Evolutionary conservation across 1,140 invertebrate genomes (phyloP), one percentile per base, ranked within the genome.

Genomic region (Asbolus verrucosus): DNA sequence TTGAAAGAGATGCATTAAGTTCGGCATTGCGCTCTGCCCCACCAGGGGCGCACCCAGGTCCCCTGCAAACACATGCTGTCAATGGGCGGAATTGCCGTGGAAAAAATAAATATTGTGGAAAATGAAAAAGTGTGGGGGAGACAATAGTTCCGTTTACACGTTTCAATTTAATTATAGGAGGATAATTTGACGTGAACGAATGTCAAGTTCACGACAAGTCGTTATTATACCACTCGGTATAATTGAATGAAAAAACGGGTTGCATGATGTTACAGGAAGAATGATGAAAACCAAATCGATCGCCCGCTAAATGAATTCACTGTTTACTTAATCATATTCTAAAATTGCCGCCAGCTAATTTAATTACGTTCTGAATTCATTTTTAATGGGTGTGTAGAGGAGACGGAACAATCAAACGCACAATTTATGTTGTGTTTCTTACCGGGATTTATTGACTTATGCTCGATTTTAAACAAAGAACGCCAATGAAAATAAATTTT

Each of bases 1-100:
- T 62, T 76, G 72, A 9, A 78, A 39, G 39, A 75, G 31, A 46
- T 77, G 65, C 9, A 72, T 41, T 39, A 78, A 15, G 46, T 76
- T 77, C 16, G 75, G 76, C 73, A 77, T 75, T 50, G 19, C 39
- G 18, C 4, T 8, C 24, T 15, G 30, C 19, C 33, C 39, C 39
- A 63, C 31, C 15, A 19, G 61, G 33, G 33, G 61, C 16, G n/a
- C 30, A 36, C 24, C 36, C 36, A 62, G 30, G 13, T 5, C 6
- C 6, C 61, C 33, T 63, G 33, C 13, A 24, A 41, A 36, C 24
- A 27, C 6, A 36, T 36, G n/a, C n/a, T n/a, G n/a, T n/a, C n/a
- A n/a, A n/a, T n/a, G n/a, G n/a, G n/a, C n/a, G n/a, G n/a, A n/a
- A n/a, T n/a, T n/a, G n/a, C n/a, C n/a, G n/a, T n/a, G n/a, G n/a